Percentiles rank a stretch among this genome's conserved stretches.
Evolutionary conservation across 1,140 invertebrate species (phyloP).

Genomic region (fruit fly (Drosophila melanogaster)): Release_6_plus_ISO1_MT NT_033779.5:11289001-11289500

Average conservation of each 20-base stretch:
- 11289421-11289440: conserved; percentile 16
- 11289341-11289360: no score
- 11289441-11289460: conserved; percentile 3
- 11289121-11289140: not conserved
- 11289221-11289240: no score
- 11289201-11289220: no score
- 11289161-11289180: no score
- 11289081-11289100: conserved; percentile 1
- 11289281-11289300: no score
- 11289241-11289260: no score
- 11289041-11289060: conserved; percentile 46
- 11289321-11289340: no score
- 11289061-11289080: conserved; percentile 23
- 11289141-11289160: no score
- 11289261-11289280: no score
- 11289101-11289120: not conserved
- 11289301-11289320: no score
- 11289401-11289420: conserved; percentile 21
- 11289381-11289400: conserved; percentile 25
- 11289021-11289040: conserved; percentile 12
- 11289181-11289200: no score
- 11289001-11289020: conserved; percentile 43
- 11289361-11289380: conserved; percentile 34
- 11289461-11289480: conserved; percentile 45
- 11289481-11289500: conserved; percentile 29